A percentile compares a stretch with the other conserved stretches of the same genome.
phyloP scores from a whole-genome alignment of 2,888 invertebrate genomes.

The Lottia scabra region DNA sequence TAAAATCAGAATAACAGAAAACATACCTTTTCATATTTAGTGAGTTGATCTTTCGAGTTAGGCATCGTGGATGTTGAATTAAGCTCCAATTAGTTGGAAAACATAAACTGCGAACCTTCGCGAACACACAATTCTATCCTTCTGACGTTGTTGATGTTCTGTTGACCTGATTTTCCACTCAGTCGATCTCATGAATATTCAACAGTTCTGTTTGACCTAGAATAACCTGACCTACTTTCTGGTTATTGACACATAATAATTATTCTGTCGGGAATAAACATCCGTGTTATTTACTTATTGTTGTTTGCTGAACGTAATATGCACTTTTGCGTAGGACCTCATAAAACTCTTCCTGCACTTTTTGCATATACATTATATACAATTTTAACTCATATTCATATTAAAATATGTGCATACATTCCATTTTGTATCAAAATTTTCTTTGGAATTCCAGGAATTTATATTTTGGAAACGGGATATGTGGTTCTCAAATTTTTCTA shows the following conservation, averaged over 20 bases:
- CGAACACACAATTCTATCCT: background rate
- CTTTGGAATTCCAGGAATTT: too few species aligned
- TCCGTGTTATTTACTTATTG: background rate
- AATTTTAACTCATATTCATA: too few species aligned
- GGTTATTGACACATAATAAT: background rate
- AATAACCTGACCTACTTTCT: background rate
- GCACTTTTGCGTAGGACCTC: too few species aligned
- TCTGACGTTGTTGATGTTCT: slow-evolving; percentile 7
- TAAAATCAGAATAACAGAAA: background rate
- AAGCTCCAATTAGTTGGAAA: too few species aligned
- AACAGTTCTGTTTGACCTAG: background rate
- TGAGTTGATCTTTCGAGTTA: slow-evolving; percentile 46
- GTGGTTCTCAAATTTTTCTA: too few species aligned
- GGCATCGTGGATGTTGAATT: slow-evolving; percentile 36
- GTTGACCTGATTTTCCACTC: background rate
- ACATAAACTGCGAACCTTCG: background rate
- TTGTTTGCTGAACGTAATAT: too few species aligned
- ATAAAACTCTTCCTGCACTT: too few species aligned
- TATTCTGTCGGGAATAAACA: background rate
- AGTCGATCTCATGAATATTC: background rate
- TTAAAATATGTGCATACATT: too few species aligned
- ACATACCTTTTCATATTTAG: slow-evolving; percentile 55
- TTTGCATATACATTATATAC: too few species aligned
- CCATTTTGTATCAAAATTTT: too few species aligned
- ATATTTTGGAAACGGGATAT: too few species aligned